Base-by-base conservation (phyloP, 2,797 vertebrate species). In the Poeciliopsis presidionis region DNA sequence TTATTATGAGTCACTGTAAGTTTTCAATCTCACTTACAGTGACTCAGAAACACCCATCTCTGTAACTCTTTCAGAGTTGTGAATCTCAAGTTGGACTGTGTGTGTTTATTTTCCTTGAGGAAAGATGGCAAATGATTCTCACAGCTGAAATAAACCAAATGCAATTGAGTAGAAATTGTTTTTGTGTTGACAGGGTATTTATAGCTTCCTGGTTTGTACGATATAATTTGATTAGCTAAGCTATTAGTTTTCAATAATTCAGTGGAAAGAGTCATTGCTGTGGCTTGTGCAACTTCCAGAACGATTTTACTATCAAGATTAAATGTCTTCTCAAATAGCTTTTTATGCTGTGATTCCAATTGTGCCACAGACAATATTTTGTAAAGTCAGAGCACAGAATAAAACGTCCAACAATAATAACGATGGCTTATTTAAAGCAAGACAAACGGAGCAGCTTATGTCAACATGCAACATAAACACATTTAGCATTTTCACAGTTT, bases 31-130 rank as follows among this genome's bases (percentile, higher is more conserved):
- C 6, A 6, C 80, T 61, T 63, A 49, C 51, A 53, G n/a, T 65
- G 12, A 45, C 55, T 46, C 63, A 47, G 39, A 71, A 20, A 36
- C 45, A 39, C 45, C 75, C 18, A 20, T 16, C 18, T 78, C 57
- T 72, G 7, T 69, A 9, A n/a, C 7, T 33, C 2, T 39, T 45
- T 72, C 36, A 61, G 20, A 77, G 73, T 69, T 0, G 14, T 7
- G 77, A 9, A 71, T 75, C 49, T 79, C 72, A 36, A 75, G 49
- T 74, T 80, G 30, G 33, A 2, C 12, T 69, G 43, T 51, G 51
- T 76, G 51, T 80, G 75, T 91, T 90, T 91, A 83, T 87, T 90
- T 87, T 84, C 33, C 45, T 74, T 67, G 4, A 12, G 69, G 39
- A 81, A 73, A 74, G 39, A 81, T 76, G 57, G 7, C 0, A 6